phyloP scores from a whole-genome alignment of 37 sponge, comb jelly and placozoan species.

The Petrosia ficiformis region DNA sequence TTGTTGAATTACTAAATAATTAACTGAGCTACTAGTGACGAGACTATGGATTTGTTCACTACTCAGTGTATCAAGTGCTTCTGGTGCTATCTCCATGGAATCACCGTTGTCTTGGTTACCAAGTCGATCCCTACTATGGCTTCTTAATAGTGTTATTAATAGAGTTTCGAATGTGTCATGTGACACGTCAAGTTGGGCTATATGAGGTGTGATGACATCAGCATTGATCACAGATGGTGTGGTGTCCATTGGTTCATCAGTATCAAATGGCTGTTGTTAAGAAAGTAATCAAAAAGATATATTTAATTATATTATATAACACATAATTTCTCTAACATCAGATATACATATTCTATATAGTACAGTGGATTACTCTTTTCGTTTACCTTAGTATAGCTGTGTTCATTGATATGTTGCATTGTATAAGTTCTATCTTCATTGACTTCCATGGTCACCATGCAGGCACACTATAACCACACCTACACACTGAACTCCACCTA shows the following conservation, averaged over 20 bases:
- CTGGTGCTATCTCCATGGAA: conserved; percentile 28
- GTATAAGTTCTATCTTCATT: not conserved
- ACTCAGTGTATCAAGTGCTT: conserved; percentile 60
- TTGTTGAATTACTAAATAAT: conserved; percentile 73
- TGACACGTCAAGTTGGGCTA: conserved; percentile 21
- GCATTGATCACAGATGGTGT: not conserved
- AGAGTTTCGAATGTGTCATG: conserved; percentile 48
- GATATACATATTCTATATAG: not conserved
- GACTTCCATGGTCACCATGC: not conserved
- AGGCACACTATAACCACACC: too few relatives aligned
- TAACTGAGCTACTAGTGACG: conserved; percentile 64
- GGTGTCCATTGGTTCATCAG: conserved; percentile 13
- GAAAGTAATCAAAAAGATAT: not conserved
- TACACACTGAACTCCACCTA: too few relatives aligned
- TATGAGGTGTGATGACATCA: not conserved
- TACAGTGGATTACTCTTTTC: not conserved
- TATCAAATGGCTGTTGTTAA: too few relatives aligned
- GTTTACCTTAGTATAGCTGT: not conserved
- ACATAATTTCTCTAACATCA: not conserved
- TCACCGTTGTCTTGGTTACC: not conserved
- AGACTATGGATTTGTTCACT: conserved; percentile 54
- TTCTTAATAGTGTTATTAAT: conserved; percentile 22
- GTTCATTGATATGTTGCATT: not conserved
- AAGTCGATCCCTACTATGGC: not conserved
- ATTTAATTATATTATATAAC: not conserved